Percentiles rank a stretch among this genome's conserved stretches.
Evolutionary conservation across 2,888 invertebrate species (phyloP).

Genomic region (Cheilosia urbana): DNA sequence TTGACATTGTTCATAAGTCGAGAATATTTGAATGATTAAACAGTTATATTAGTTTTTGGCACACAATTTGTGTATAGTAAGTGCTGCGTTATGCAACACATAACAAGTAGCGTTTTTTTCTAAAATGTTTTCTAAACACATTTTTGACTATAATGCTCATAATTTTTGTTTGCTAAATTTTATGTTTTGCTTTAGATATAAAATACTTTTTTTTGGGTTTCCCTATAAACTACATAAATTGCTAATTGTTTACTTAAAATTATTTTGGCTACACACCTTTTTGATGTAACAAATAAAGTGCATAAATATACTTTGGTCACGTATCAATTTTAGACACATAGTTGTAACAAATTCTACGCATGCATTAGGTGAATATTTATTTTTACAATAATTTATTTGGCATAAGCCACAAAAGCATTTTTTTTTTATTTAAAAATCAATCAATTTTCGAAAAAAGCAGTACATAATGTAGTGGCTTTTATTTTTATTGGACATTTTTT

Average conservation of each 20-base stretch:
- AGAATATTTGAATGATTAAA: background rate
- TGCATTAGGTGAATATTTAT: background rate
- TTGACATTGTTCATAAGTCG: conserved; percentile 18
- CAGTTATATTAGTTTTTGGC: conserved; percentile 18
- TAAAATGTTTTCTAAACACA: conserved; percentile 28
- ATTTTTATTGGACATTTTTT: conserved; percentile 55
- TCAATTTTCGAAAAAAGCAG: background rate
- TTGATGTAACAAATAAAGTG: no score
- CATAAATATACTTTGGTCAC: conserved; percentile 50
- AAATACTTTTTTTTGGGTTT: conserved; percentile 16
- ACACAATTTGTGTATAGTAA: background rate
- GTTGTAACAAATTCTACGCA: conserved; percentile 1
- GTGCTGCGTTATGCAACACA: conserved; percentile 2
- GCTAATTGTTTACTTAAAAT: no score
- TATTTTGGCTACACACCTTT: no score
- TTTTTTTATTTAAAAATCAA: background rate
- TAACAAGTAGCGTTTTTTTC: conserved; percentile 3
- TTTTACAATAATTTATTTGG: conserved; percentile 4
- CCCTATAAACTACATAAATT: conserved; percentile 1
- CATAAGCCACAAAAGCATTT: background rate
- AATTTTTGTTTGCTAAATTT: conserved; percentile 26
- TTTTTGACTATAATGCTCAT: conserved; percentile 70
- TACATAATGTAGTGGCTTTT: conserved; percentile 53
- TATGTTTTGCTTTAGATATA: conserved; percentile 15
- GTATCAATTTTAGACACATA: conserved; percentile 7